Percentiles rank a stretch among this genome's conserved stretches.
Evolutionary conservation across 2,113 vertebrate genomes (phyloP).

Genomic region (Condylura cristata): DNA sequence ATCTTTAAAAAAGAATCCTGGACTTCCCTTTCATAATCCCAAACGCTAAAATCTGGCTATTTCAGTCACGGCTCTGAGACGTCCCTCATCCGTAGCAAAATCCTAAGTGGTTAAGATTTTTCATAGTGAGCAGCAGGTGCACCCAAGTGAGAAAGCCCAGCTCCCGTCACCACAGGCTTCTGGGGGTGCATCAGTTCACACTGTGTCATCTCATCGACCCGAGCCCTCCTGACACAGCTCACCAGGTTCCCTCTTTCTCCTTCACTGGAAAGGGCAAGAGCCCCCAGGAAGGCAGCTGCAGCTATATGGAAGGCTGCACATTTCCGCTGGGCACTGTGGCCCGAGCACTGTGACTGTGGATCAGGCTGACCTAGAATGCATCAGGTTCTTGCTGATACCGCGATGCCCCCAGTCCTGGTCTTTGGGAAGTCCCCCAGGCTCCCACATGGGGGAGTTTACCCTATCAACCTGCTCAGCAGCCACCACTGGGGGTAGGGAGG

Average conservation of each 20-base stretch:
- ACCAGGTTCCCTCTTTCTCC: not conserved
- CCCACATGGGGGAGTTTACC: not conserved
- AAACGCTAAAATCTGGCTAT: not conserved
- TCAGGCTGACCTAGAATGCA: not conserved
- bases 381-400: not conserved
- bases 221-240: not conserved
- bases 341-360: accelerated
- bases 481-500: not conserved
- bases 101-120: not conserved
- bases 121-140: not conserved
- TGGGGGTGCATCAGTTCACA: too few relatives aligned
- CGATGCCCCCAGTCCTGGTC: not conserved
- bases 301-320: not conserved
- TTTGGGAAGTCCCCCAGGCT: not conserved
- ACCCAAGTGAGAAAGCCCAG: not conserved
- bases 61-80: not conserved
- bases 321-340: not conserved
- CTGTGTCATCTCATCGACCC: accelerated
- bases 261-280: accelerated
- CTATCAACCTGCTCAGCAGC: not conserved
- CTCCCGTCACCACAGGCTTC: not conserved
- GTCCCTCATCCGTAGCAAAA: not conserved
- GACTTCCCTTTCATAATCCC: not conserved
- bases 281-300: not conserved
- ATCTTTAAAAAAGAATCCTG: not conserved